A percentile compares a stretch with the other conserved stretches of the same genome.
These are phyloP conservation scores for Ondatra zibethicus DNA, from an alignment of 2,113 vertebrate genomes.

Conservation along the genomic window DNA sequence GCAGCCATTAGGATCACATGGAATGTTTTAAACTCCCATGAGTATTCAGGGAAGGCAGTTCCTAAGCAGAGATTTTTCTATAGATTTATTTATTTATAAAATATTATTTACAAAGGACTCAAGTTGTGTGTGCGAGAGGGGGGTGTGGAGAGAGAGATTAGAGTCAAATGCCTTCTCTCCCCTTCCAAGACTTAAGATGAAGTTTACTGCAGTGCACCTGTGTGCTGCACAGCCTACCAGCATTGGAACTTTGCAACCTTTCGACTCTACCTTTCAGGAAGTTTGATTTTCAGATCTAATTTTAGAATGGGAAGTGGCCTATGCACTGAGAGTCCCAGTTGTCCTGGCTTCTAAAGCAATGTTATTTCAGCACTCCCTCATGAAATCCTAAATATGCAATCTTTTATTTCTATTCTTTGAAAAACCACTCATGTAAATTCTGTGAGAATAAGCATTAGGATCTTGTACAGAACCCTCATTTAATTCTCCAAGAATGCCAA, in stretches of 20 bases:
- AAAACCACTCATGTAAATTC: conserved; percentile 35
- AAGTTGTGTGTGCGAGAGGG: not conserved
- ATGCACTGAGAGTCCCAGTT: conserved; percentile 1
- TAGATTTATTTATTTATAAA: not conserved
- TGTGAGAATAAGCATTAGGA: not conserved
- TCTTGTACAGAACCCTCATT: conserved; percentile 9
- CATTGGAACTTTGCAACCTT: conserved; percentile 53
- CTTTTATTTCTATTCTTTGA: not conserved
- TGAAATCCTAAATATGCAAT: conserved; percentile 45
- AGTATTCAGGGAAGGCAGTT: conserved; percentile 20
- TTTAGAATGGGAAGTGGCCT: conserved; percentile 65
- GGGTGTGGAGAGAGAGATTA: not conserved
- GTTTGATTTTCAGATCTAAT: conserved; percentile 71
- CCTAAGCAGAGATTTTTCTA: not conserved
- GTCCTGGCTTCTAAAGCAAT: conserved; percentile 18
- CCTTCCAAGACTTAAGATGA: conserved; percentile 74
- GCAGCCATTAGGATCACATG: conserved; percentile 26
- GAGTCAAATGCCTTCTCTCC: conserved; percentile 53
- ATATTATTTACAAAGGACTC: conserved; percentile 48
- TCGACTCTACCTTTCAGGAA: conserved; percentile 61
- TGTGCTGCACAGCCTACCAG: conserved; percentile 10
- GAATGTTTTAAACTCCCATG: conserved; percentile 46
- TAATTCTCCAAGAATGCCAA: conserved; percentile 25
- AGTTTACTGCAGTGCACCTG: conserved; percentile 60
- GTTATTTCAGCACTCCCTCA: conserved; percentile 50